Evolutionary conservation across 1,140 invertebrate species (phyloP), one percentile per base, ranked within the genome.

Genomic region (Oryzaephilus surinamensis): DNA sequence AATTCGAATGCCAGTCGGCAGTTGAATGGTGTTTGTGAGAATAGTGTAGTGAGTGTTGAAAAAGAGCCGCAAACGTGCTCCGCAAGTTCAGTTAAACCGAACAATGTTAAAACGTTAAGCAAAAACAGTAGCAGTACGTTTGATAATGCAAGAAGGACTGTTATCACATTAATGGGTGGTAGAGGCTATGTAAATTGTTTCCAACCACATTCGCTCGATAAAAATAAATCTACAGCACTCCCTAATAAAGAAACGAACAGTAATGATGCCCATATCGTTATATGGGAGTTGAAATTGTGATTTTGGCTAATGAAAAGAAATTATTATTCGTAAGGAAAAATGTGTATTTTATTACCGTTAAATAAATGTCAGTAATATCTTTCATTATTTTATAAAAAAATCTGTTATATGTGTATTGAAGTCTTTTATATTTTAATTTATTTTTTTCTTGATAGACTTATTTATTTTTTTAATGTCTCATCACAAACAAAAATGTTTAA

Each of bases 211-310:
- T 73, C 65, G 6, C 54, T 61, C 3, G 69, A 69, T 65, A 53
- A 69, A 31, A 60, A 57, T 15, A 58, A 60, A 14, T 59, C 50
- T 26, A 24, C 23, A 24, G 48, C 51, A 13, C 37, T 50, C 16
- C 45, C 53, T 16, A 64, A 68, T 10, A 62, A 67, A 41, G 74
- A 76, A 42, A 72, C 75, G 14, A 81, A 81, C 50, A 77, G 69
- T 50, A 81, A 74, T 48, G 84, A 90, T 67, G 84, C 86, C 8
- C 83, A 90, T 64, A 79, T 90, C 47, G 79, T 91, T 20, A 70
- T 91, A 7, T 91, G 86, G 86, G 88, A 92, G 66, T 84, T 87
- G 72, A 88, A 90, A 55, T 75, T 90, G 72, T 90, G 69, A 74
- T 69, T 33, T 18, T 23, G 32, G 27, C 33, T 29, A 42, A 32